phyloP scores from a whole-genome alignment of 1,140 invertebrate genomes.

The Drosophila malerkotliana region DNA sequence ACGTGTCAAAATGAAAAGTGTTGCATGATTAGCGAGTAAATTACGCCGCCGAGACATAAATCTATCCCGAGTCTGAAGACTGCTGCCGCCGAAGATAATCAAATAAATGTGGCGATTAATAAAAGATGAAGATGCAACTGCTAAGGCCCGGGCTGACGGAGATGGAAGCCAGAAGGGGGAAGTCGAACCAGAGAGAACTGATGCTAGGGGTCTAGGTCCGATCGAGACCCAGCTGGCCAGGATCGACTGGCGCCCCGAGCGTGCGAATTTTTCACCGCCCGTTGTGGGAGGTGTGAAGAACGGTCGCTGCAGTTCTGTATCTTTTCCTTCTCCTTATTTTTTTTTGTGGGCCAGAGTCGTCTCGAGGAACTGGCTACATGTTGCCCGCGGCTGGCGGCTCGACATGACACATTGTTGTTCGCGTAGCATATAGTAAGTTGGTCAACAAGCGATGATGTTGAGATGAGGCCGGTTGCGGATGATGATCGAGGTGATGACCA shows the following conservation, averaged over 20 bases:
- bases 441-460: conserved; percentile 62
- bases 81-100: conserved; percentile 56
- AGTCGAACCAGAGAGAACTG: not conserved
- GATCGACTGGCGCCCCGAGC: conserved; percentile 70
- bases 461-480: conserved; percentile 42
- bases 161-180: not conserved
- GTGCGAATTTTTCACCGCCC: conserved; percentile 56
- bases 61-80: conserved; percentile 42
- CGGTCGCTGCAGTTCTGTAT: conserved; percentile 7
- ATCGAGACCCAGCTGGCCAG: conserved; percentile 52
- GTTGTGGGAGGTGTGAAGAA: conserved; percentile 77
- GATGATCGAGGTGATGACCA: conserved; percentile 47
- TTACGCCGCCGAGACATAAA: conserved; percentile 68
- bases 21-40: conserved; percentile 80
- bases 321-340: not conserved
- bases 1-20: conserved; percentile 81
- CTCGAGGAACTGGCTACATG: conserved; percentile 43
- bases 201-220: conserved; percentile 29
- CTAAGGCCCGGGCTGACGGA: conserved; percentile 1
- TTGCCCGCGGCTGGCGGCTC: conserved; percentile 43
- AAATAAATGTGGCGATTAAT: conserved; percentile 79
- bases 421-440: conserved; percentile 60
- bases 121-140: conserved; percentile 74
- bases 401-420: conserved; percentile 74
- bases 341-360: conserved; percentile 12